phyloP scores from a whole-genome alignment of 2,113 vertebrate species.

The Heterotis niloticus region DNA sequence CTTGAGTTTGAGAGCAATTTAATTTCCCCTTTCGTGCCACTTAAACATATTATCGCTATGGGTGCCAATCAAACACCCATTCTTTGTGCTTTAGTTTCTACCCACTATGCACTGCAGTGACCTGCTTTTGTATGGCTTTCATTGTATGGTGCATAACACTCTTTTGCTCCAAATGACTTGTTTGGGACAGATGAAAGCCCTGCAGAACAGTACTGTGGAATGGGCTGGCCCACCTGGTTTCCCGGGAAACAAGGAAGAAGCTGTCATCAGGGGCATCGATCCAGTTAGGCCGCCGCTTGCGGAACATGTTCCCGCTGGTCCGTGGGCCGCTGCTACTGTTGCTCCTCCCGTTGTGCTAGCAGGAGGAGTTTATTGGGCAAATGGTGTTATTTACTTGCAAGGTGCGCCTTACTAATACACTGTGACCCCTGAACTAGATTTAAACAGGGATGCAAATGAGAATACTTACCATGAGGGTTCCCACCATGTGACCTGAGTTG shows the following conservation, averaged over 20 bases:
- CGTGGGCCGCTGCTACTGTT: constrained; percentile 56
- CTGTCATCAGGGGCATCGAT: constrained; percentile 83
- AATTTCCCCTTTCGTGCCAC: constrained; percentile 36
- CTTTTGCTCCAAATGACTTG: not conserved
- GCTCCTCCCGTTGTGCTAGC: constrained; percentile 75
- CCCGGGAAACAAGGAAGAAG: constrained; percentile 86
- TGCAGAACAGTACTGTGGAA: not conserved
- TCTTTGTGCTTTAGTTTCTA: not conserved
- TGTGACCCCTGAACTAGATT: too few species aligned
- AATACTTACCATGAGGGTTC: constrained; percentile 72
- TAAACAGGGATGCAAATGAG: not conserved
- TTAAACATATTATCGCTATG: constrained; percentile 35
- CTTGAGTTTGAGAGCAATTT: constrained; percentile 31
- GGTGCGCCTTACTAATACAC: not conserved
- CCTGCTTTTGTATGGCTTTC: not conserved
- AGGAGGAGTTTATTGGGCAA: constrained; percentile 26
- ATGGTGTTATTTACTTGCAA: not conserved
- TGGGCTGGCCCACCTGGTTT: constrained; percentile 76
- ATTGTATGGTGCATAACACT: too few species aligned
- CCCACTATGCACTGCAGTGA: not conserved
- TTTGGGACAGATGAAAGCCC: not conserved
- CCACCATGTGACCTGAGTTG: constrained; percentile 67
- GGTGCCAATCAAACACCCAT: constrained; percentile 35
- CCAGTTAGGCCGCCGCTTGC: constrained; percentile 83
- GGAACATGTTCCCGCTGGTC: constrained; percentile 73